Evolutionary conservation across 2,797 vertebrate genomes (phyloP), one percentile per base, ranked within the genome.

Genomic region (Acanthurus leucopareius): DNA sequence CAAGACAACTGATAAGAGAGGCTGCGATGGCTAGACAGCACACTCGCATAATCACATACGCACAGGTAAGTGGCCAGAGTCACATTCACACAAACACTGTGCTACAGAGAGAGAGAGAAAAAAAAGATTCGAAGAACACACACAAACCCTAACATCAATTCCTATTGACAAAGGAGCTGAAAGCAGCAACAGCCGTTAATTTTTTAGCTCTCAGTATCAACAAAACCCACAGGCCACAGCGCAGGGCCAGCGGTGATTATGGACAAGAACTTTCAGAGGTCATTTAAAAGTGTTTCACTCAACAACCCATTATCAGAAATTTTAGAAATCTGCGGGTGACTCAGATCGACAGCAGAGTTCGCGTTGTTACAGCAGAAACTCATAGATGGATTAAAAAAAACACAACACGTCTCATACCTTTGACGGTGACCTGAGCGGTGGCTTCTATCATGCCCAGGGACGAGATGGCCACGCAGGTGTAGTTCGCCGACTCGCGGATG

Each of bases 391-490:
- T 32, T 28, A 2, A 1, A 11, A 5, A 38, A 0, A 0, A 6
- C 61, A 15, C 16, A 61, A 15, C 13, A 20, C 15, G 42, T 62
- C 6, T 38, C 97, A 97, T 85, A 99, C 98, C 97, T 95, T 99
- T 99, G 89, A 99, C 97, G 0, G 96, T 97, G 93, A 99, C 97
- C 92, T 99, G 97, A 8, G 97, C 97, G 0, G 97, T 97, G 0
- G 97, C 96, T 59, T 98, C 97, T 0, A 99, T 99, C 88, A 98
- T 95, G n/a, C 97, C 98, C 90, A 99, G 95, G 28, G 97, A 97
- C 69, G 97, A 98, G 87, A 99, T 98, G 91, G 97, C 98, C 91
- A 98, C 96, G 0, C 98, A 99, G 0, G 97, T 99, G 94, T 98
- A 99, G 94, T 99, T 99, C 85, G 96, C 96, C 0, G 98, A 99